Evolutionary conservation across 1,140 invertebrate species (phyloP).

Genomic region (Heliconius hewitsoni): DNA sequence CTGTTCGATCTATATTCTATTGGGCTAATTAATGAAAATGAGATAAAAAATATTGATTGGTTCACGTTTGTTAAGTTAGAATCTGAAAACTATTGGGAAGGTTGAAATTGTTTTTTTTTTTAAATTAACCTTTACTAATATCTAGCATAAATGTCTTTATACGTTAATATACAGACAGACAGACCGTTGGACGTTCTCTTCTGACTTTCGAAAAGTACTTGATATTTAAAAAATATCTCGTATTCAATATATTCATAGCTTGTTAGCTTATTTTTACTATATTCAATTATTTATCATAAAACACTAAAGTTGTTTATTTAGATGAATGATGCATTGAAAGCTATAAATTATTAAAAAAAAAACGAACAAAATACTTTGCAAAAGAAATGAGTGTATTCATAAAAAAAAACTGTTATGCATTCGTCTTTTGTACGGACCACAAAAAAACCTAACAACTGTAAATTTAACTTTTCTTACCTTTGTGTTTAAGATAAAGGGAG

Average conservation of each 20-base stretch:
- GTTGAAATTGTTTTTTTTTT: too few relatives aligned
- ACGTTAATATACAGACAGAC: too few relatives aligned
- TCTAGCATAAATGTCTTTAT: too few relatives aligned
- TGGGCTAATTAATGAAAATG: constrained; percentile 46
- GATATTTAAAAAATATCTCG: background rate
- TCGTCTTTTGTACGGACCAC: constrained; percentile 27
- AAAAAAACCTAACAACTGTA: constrained; percentile 51
- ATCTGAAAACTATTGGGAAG: background rate
- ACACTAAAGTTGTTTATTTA: background rate
- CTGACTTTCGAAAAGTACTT: background rate
- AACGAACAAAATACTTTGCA: constrained; percentile 2
- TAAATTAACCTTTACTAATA: too few relatives aligned
- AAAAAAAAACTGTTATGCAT: constrained; percentile 41
- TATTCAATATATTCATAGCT: background rate
- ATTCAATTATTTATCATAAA: background rate
- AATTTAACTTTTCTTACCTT: constrained; percentile 65
- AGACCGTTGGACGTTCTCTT: too few relatives aligned
- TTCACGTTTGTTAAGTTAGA: background rate
- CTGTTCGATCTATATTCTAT: constrained; percentile 52
- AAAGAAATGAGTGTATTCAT: constrained; percentile 35
- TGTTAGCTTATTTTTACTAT: background rate
- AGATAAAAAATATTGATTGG: constrained; percentile 26
- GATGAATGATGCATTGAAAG: background rate
- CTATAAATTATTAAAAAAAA: constrained; percentile 24
- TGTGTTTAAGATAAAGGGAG: constrained; percentile 73